These are phyloP conservation scores for Vanessa cardui DNA, from an alignment of 2,888 invertebrate genomes.

Conservation along the genomic window DNA sequence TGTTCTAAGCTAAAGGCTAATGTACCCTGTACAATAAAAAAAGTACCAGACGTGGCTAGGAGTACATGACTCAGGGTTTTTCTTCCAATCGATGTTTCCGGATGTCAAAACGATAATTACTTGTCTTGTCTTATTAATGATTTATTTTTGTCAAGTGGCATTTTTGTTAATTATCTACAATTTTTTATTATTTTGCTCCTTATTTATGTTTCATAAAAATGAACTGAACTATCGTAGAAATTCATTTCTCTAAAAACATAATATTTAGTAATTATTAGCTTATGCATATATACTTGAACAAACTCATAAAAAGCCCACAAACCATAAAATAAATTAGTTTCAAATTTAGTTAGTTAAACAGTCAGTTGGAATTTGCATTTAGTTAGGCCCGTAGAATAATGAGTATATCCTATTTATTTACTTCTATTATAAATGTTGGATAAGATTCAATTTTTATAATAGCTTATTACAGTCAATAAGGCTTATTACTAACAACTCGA, in stretches of 20 bases:
- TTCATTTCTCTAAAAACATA: no score
- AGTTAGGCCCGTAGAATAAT: neutral
- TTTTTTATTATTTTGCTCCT: neutral
- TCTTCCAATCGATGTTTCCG: conserved; percentile 20
- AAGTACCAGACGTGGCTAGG: conserved; percentile 19
- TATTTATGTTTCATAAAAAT: no score
- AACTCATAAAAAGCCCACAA: no score
- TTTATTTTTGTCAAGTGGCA: conserved; percentile 3
- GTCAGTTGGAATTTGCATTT: no score
- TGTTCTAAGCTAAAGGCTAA: conserved; percentile 44
- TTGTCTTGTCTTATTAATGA: conserved; percentile 13
- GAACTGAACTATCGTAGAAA: no score
- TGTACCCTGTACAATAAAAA: conserved; percentile 48
- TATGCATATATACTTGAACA: no score
- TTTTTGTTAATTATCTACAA: neutral
- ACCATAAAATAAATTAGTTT: no score
- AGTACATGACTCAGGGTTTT: conserved; percentile 31
- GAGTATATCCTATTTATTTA: neutral
- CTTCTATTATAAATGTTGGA: conserved; percentile 6
- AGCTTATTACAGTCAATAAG: conserved; percentile 32
- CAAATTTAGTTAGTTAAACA: no score
- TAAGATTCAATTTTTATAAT: conserved; percentile 20
- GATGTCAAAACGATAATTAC: conserved; percentile 25
- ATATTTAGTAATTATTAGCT: no score
- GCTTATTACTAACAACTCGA: conserved; percentile 31